These are phyloP conservation scores for Brachionus plicatilis DNA, from an alignment of 1,140 invertebrate species.

Conservation along the genomic window DNA sequence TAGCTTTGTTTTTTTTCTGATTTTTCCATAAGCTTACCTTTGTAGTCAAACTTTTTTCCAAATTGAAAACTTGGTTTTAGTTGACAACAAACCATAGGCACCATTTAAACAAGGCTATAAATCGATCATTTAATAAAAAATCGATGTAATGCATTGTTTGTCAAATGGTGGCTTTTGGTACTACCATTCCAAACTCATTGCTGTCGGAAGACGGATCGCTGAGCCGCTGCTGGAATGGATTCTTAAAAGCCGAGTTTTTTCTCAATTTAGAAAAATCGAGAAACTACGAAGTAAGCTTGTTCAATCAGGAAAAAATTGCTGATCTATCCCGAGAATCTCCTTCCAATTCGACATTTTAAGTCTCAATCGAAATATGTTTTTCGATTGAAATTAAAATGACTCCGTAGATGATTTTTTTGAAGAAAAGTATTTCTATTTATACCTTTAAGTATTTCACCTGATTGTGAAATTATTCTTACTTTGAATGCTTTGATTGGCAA, in stretches of 20 bases:
- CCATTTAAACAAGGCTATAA: background rate
- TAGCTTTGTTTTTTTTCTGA: background rate
- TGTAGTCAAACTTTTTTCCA: background rate
- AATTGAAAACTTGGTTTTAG: background rate
- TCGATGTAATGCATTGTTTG: background rate
- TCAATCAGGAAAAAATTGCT: background rate
- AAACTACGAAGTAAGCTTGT: conserved; percentile 10
- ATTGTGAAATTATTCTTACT: background rate
- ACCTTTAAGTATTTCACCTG: background rate
- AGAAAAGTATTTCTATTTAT: background rate
- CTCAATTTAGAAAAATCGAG: conserved; percentile 22
- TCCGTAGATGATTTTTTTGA: background rate
- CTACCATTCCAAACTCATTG: conserved; percentile 17
- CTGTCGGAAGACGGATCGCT: background rate
- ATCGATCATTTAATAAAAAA: background rate
- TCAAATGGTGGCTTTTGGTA: conserved; percentile 2
- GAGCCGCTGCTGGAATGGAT: conserved; percentile 8
- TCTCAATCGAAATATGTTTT: background rate
- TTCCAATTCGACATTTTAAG: background rate
- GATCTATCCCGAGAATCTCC: background rate
- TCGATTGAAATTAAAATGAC: background rate
- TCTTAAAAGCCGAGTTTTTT: background rate
- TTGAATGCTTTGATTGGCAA: background rate
- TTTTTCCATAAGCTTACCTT: background rate
- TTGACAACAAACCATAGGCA: background rate